phyloP scores from a whole-genome alignment of 2,888 invertebrate species.

The Oscheius myriophilus region DNA sequence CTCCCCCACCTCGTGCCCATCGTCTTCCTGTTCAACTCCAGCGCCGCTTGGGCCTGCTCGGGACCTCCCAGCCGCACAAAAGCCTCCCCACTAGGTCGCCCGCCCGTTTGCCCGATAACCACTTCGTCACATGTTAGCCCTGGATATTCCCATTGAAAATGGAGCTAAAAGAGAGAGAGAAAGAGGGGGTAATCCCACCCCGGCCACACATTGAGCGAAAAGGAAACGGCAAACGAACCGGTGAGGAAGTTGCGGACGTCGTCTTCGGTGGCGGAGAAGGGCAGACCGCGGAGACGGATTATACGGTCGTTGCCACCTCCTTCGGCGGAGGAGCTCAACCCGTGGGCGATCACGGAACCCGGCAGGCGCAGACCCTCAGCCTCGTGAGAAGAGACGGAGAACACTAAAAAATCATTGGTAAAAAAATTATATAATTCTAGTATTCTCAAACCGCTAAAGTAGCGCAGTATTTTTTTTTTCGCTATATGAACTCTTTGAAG shows the following conservation, averaged over 20 bases:
- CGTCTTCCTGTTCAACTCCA: slow-evolving; percentile 63
- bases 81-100: slow-evolving; percentile 67
- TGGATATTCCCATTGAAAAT: slow-evolving; percentile 19
- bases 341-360: slow-evolving; percentile 23
- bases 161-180: no score
- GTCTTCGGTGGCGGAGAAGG: slow-evolving; percentile 54
- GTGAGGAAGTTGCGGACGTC: slow-evolving; percentile 58
- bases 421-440: neutral
- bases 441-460: no score
- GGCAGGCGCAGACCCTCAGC: slow-evolving; percentile 10
- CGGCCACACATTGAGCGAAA: no score
- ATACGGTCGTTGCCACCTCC: slow-evolving; percentile 32
- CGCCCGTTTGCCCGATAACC: slow-evolving; percentile 64
- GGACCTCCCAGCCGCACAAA: slow-evolving; percentile 58
- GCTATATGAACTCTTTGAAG: no score
- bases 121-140: slow-evolving; percentile 64
- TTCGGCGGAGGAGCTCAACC: slow-evolving; percentile 14
- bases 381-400: slow-evolving; percentile 31
- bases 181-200: no score
- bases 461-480: no score
- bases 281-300: slow-evolving; percentile 60
- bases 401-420: slow-evolving; percentile 35
- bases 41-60: slow-evolving; percentile 57
- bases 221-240: slow-evolving; percentile 35
- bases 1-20: slow-evolving; percentile 65